Evolutionary conservation across 2,888 invertebrate genomes (phyloP).

Genomic region (Vanessa cardui): DNA sequence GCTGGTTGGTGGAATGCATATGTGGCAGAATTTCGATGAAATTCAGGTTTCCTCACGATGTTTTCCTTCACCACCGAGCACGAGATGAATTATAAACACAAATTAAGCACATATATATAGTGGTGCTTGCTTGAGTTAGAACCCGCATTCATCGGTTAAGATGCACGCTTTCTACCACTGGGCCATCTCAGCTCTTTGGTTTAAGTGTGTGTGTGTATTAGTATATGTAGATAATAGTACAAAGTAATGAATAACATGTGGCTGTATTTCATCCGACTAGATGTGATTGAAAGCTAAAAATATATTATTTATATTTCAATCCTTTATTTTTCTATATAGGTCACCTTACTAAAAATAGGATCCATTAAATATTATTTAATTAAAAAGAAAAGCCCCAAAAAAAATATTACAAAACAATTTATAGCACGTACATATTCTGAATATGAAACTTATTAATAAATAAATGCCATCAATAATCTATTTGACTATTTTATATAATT

Average conservation of each 20-base stretch:
- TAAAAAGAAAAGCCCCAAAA: neutral
- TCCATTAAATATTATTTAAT: neutral
- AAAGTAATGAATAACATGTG: too few species aligned
- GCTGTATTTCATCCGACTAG: neutral
- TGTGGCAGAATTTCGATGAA: too few species aligned
- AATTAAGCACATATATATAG: too few species aligned
- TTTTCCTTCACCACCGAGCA: too few species aligned
- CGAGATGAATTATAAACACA: too few species aligned
- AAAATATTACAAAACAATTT: constrained; percentile 2
- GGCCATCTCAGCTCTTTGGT: too few species aligned
- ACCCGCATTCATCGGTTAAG: too few species aligned
- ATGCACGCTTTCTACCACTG: too few species aligned
- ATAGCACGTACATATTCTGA: neutral
- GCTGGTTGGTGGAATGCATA: too few species aligned
- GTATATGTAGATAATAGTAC: too few species aligned
- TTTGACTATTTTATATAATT: neutral
- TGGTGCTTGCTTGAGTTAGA: too few species aligned
- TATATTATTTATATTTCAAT: neutral
- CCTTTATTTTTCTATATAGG: neutral
- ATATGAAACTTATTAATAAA: neutral
- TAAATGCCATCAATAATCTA: neutral
- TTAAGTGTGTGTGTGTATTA: neutral
- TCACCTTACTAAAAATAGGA: neutral
- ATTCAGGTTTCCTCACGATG: too few species aligned
- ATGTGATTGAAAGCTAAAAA: neutral